Base-by-base conservation (phyloP, 2,797 vertebrate species). In the Xyrichtys novacula region DNA sequence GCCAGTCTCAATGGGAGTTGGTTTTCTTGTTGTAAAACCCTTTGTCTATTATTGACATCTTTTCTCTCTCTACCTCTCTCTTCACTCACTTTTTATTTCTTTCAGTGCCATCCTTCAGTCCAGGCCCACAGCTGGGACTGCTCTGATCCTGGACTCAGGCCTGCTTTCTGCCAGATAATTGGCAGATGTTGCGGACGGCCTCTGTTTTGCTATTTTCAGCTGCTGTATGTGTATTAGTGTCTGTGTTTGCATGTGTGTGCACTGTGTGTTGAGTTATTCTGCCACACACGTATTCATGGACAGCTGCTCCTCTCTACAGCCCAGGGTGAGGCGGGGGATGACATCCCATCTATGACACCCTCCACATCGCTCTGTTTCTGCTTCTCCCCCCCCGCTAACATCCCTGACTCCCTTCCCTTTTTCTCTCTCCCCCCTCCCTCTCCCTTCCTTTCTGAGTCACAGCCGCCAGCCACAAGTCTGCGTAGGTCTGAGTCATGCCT, bases 181-280 rank as follows among this genome's bases (percentile, higher is more conserved):
- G 92, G 87, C 93, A 93, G 91, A 93, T 93, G 91, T 93, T 90
- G 80, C 84, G 63, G 83, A 85, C 81, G 87, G 83, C 80, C 85
- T 85, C 84, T 74, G 80, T 85, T 90, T 84, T 73, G 79, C 84
- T 91, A 86, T 91, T 89, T 91, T 87, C 77, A 81, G 76, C 82
- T 75, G 80, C 78, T 64, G 58, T 64, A 23, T 67, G 54, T 53
- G 70, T 58, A 67, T 84, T 40, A 40, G 72, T 17, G 39, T 60
- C 28, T 59, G 54, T 59, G 59, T 44, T 16, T 63, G 65, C 70
- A 68, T 75, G 78, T 58, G 71, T 57, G 50, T 29, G 57, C 69
- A 15, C 26, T 9, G 31, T 34, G 32, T 64, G 74, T n/a, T 53
- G 82, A 85, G 84, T 71, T 73, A 80, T 59, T 77, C 81, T 71